Conservation (phyloP, 2,113 vertebrate genomes). For the Passer montanus region DNA sequence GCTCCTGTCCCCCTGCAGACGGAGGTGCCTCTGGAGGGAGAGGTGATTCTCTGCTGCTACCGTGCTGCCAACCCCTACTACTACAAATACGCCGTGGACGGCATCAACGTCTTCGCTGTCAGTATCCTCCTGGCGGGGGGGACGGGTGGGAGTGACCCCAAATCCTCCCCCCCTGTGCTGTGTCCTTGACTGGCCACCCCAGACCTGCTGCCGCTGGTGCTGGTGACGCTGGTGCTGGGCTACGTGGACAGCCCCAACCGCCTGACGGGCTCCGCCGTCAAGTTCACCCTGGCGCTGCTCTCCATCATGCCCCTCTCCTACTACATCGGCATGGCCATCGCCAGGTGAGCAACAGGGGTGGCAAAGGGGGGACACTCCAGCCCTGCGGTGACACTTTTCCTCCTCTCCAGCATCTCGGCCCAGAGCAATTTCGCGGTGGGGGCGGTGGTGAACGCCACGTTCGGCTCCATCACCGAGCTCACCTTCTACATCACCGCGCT, state of each 20-base stretch:
- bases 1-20: constrained; percentile 17
- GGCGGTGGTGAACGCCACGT: constrained; percentile 88
- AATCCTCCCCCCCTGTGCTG: neutral
- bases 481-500: constrained; percentile 91
- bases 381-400: fast-evolving
- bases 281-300: constrained; percentile 79
- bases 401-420: constrained; percentile 81
- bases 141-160: neutral
- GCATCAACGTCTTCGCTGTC: constrained; percentile 82
- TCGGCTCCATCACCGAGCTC: constrained; percentile 89
- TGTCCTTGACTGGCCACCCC: constrained; percentile 54
- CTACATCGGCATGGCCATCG: constrained; percentile 91
- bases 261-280: constrained; percentile 70
- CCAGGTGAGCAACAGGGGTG: constrained; percentile 75
- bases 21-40: constrained; percentile 57
- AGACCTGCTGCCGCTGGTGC: constrained; percentile 84
- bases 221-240: constrained; percentile 80
- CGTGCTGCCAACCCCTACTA: constrained; percentile 80
- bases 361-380: fast-evolving
- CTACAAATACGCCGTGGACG: constrained; percentile 81
- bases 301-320: constrained; percentile 90
- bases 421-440: constrained; percentile 91
- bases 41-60: constrained; percentile 77
- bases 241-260: constrained; percentile 77
- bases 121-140: constrained; percentile 74